These are phyloP conservation scores for Hippopotamyrus pictus DNA, from an alignment of 2,797 vertebrate species.

Conservation along the genomic window DNA sequence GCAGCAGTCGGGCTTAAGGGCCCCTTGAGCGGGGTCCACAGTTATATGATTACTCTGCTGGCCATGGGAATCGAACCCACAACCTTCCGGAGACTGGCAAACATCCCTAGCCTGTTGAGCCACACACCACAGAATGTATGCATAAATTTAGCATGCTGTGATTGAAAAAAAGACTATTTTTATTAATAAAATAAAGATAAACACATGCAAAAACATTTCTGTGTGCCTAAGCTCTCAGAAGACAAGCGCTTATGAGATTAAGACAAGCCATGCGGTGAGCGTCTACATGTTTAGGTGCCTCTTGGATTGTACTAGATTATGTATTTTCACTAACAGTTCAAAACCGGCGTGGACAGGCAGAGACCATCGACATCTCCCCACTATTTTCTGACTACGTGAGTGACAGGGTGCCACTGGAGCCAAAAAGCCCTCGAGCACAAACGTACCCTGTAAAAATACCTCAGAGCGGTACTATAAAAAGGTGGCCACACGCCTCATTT, in stretches of 20 bases:
- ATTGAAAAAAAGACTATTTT: neutral
- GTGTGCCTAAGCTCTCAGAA: neutral
- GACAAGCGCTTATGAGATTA: neutral
- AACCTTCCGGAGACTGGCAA: neutral
- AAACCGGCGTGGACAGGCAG: slow-evolving; percentile 32
- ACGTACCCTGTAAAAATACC: slow-evolving; percentile 50
- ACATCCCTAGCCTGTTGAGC: neutral
- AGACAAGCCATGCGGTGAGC: neutral
- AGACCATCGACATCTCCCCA: slow-evolving; percentile 20
- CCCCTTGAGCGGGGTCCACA: neutral
- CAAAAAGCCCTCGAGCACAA: slow-evolving; percentile 37
- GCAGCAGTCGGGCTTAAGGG: neutral
- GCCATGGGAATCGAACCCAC: neutral
- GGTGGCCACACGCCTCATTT: slow-evolving; percentile 51
- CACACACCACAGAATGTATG: neutral
- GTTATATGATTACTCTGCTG: neutral
- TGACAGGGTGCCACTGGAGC: slow-evolving; percentile 42
- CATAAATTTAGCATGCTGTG: neutral
- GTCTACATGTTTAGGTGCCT: neutral
- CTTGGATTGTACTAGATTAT: neutral
- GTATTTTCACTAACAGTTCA: slow-evolving; percentile 30
- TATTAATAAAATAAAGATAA: neutral
- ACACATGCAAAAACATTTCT: neutral
- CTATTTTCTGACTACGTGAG: slow-evolving; percentile 33
- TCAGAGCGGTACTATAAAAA: slow-evolving; percentile 41